Conservation (phyloP, 2,113 vertebrate species). For the Rhegmatorhina hoffmannsi region DNA sequence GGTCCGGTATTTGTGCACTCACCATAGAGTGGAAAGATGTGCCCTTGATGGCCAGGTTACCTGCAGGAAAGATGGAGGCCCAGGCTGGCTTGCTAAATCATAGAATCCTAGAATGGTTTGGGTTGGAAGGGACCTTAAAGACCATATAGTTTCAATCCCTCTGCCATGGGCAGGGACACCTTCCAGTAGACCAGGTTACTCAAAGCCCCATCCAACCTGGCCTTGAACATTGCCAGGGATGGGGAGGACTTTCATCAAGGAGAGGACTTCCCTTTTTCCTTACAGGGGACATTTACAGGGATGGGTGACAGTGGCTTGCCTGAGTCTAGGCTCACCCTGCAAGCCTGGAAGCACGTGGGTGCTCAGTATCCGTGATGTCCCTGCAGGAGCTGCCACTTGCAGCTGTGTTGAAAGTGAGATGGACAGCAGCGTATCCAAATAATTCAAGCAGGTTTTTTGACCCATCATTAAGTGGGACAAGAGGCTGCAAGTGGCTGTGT, state of each 20-base stretch:
- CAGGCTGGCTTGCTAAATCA: neutral
- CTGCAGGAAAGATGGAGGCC: neutral
- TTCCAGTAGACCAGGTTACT: neutral
- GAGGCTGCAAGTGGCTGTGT: neutral
- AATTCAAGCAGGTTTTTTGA: neutral
- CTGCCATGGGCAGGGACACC: neutral
- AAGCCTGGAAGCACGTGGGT: neutral
- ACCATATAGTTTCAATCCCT: neutral
- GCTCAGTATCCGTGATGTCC: neutral
- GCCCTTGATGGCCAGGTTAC: neutral
- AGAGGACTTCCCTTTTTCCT: neutral
- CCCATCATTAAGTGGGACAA: neutral
- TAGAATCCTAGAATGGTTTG: neutral
- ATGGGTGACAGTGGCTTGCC: neutral
- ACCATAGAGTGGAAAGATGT: accelerated
- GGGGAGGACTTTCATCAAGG: neutral
- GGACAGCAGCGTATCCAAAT: neutral
- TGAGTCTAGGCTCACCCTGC: neutral
- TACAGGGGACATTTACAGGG: neutral
- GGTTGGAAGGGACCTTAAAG: neutral
- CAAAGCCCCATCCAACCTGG: neutral
- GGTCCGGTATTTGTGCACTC: accelerated
- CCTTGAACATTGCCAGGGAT: neutral
- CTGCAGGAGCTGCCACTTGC: neutral
- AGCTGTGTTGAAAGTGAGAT: neutral